A percentile compares a stretch with the other conserved stretches of the same genome.
Evolutionary conservation across 2,113 vertebrate species (phyloP).

Genomic region (Taurulus bubalis): DNA sequence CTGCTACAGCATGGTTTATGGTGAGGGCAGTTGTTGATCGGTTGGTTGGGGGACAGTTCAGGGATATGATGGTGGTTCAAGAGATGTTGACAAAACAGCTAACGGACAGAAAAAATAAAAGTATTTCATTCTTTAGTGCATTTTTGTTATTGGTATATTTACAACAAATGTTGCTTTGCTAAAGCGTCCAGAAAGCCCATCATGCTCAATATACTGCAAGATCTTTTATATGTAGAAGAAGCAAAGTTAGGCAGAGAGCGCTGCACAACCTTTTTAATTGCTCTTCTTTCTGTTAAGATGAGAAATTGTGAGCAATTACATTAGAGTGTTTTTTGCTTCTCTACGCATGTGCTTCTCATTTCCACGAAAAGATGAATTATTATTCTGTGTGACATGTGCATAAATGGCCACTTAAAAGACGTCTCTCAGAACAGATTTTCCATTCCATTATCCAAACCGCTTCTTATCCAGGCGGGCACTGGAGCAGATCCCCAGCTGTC

Average conservation of each 20-base stretch:
- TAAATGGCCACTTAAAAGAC: not conserved
- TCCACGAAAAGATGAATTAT: not conserved
- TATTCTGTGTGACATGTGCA: not conserved
- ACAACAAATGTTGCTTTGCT: not conserved
- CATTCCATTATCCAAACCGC: no score
- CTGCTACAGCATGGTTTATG: slow-evolving; percentile 63
- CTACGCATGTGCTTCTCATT: not conserved
- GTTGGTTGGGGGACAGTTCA: not conserved
- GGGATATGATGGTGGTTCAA: not conserved
- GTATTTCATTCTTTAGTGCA: not conserved
- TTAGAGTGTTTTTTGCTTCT: not conserved
- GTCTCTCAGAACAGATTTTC: not conserved
- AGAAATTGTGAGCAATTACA: not conserved
- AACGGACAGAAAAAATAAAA: not conserved
- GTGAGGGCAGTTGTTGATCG: slow-evolving; percentile 45
- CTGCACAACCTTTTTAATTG: not conserved
- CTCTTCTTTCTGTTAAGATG: not conserved
- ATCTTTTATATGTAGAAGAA: no score
- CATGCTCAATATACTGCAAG: not conserved
- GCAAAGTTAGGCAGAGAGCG: not conserved
- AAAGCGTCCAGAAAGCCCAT: not conserved
- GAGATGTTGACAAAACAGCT: no score
- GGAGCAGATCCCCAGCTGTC: no score
- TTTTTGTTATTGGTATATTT: not conserved
- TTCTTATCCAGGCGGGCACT: no score